Percentiles rank a stretch among this genome's conserved stretches.
phyloP scores from a whole-genome alignment of 2,113 vertebrate genomes.

The Arvicanthis niloticus region DNA sequence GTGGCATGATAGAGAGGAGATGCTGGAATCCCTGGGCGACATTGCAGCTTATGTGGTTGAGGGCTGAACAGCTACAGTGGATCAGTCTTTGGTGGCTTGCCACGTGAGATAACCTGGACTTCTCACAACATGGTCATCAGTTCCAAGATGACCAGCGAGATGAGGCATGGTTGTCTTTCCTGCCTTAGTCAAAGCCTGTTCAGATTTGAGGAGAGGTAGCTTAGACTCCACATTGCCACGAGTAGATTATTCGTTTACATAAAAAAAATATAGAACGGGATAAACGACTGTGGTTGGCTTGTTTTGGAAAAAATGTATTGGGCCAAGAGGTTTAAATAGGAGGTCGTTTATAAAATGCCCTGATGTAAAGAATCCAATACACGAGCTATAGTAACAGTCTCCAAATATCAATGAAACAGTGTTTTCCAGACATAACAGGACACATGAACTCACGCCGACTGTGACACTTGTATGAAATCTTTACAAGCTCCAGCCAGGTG shows the following conservation, averaged over 20 bases:
- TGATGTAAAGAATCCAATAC: background rate
- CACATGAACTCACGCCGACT: background rate
- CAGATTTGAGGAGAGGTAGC: background rate
- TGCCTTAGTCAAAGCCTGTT: background rate
- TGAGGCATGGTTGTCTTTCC: background rate
- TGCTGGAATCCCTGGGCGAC: background rate
- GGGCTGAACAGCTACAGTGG: background rate
- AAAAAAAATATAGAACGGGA: background rate
- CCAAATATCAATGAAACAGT: background rate
- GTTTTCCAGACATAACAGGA: background rate
- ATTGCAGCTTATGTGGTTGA: background rate
- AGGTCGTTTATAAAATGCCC: background rate
- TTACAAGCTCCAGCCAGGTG: background rate
- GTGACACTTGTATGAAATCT: background rate
- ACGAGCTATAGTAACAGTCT: background rate
- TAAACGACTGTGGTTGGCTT: background rate
- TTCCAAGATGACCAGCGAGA: background rate
- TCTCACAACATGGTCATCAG: background rate
- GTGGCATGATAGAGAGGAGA: accelerated
- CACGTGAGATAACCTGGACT: background rate
- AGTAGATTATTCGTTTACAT: background rate
- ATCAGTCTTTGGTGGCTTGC: background rate
- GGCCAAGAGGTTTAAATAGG: background rate
- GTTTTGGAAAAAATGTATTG: background rate
- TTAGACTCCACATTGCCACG: background rate